Base-by-base conservation (phyloP, 2,888 invertebrate species). In the Micoletzkya japonica region DNA sequence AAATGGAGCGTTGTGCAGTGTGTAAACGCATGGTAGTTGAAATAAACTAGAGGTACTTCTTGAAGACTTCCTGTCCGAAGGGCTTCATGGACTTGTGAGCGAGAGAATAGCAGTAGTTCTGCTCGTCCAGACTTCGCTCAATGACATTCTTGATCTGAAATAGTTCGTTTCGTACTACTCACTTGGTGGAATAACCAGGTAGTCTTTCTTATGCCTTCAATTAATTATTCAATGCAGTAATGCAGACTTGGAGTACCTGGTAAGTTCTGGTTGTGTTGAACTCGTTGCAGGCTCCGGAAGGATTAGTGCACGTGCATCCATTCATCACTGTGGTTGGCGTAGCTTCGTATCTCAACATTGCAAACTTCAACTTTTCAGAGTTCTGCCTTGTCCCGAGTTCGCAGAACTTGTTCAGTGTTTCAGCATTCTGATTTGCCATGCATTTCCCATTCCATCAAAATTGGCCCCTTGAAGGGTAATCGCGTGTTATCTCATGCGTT, bases 271-370 rank as follows among this genome's bases (percentile, higher is more conserved):
- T 81, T 44, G 75, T 72, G 56, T 81, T 81, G 39, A 82, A 72
- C 52, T 79, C 76, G 69, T 84, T 84, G 70, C 84, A 84, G 24
- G 61, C 60, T 34, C 84, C 84, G 52, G 80, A 75, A n/a, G 82
- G 82, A 60, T 76, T 72, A 20, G 83, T 82, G 73, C 84, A 84
- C 20, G 82, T 80, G 73, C 84, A 84, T 30, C 84, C 84, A 72
- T 83, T 81, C 73, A 85, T 82, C 6, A 76, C 73, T 0, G 79
- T 79, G 6, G 77, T 73, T 4, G 75, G 64, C 14, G 81, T 78
- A 6, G 84, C 82, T 72, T 83, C 79, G 70, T 84, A 84, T 60
- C 81, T 78, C 50, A 73, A 74, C 20, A 44, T n/a, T n/a, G n/a
- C n/a, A n/a, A n/a, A n/a, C n/a, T n/a, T n/a, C n/a, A n/a, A n/a